phyloP scores from a whole-genome alignment of 2,113 vertebrate species.

The Thermophis baileyi region DNA sequence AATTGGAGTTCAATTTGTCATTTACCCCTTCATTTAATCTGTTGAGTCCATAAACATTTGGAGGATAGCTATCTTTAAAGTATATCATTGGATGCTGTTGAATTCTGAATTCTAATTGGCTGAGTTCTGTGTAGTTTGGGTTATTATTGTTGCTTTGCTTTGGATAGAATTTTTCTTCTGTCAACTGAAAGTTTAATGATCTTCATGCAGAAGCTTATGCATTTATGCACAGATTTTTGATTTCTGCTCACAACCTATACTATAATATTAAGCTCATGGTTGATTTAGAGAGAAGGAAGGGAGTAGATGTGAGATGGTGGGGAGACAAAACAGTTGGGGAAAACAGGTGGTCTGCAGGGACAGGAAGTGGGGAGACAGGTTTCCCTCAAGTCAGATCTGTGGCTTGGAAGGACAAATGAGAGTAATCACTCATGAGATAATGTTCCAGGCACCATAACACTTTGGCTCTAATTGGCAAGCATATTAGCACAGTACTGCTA shows the following conservation, averaged over 20 bases:
- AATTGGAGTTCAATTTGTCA: neutral
- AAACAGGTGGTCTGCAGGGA: neutral
- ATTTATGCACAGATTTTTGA: neutral
- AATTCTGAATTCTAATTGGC: neutral
- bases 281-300: neutral
- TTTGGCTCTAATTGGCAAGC: neutral
- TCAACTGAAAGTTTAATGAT: neutral
- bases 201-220: neutral
- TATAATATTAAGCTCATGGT: neutral
- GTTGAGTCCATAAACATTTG: neutral
- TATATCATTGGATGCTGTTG: neutral
- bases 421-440: neutral
- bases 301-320: neutral
- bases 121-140: neutral
- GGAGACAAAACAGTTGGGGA: neutral
- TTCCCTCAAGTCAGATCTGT: neutral
- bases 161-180: neutral
- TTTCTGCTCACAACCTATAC: neutral
- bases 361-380: neutral
- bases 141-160: neutral
- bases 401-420: neutral
- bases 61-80: neutral
- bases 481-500: neutral
- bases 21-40: neutral
- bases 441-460: neutral